Evolutionary conservation across 2,888 invertebrate species (phyloP).

Genomic region (Melipona beecheii): DNA sequence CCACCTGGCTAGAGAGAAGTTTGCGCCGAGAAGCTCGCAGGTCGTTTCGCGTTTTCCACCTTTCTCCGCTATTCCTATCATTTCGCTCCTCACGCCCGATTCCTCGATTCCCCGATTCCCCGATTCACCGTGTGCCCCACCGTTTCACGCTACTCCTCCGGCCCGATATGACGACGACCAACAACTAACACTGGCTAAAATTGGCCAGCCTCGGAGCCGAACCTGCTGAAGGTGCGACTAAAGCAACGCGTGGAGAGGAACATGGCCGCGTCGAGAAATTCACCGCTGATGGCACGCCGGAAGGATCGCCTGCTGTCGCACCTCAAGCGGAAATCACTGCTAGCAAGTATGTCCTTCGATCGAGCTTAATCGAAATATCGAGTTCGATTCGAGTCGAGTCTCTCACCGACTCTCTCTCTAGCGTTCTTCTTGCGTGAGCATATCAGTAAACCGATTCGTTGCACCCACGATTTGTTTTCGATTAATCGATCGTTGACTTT

Average conservation of each 20-base stretch:
- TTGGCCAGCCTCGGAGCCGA: conserved; percentile 96
- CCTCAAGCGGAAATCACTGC: conserved; percentile 89
- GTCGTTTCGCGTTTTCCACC: background rate
- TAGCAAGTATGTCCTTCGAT: conserved; percentile 85
- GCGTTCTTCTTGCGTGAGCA: conserved; percentile 53
- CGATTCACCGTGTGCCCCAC: background rate
- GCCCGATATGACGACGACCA: conserved; percentile 75
- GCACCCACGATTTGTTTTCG: conserved; percentile 78
- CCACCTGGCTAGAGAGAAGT: no score
- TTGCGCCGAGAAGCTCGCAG: background rate
- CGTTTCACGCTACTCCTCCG: conserved; percentile 14
- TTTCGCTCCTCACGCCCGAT: background rate
- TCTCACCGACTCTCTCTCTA: no score
- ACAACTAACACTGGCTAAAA: conserved; percentile 82
- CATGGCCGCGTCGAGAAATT: conserved; percentile 88
- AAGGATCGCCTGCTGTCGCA: conserved; percentile 91
- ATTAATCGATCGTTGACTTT: conserved; percentile 79
- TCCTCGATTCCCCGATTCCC: background rate
- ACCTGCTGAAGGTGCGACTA: conserved; percentile 96
- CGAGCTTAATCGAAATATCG: conserved; percentile 40
- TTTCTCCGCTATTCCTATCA: background rate
- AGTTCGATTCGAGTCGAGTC: conserved; percentile 33
- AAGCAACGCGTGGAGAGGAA: conserved; percentile 96
- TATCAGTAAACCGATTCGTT: conserved; percentile 67
- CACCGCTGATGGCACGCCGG: conserved; percentile 93